A percentile compares a stretch with the other conserved stretches of the same genome.
These are phyloP conservation scores for Odontocolon sp. DNA, from an alignment of 2,888 invertebrate genomes.

Conservation along the genomic window DNA sequence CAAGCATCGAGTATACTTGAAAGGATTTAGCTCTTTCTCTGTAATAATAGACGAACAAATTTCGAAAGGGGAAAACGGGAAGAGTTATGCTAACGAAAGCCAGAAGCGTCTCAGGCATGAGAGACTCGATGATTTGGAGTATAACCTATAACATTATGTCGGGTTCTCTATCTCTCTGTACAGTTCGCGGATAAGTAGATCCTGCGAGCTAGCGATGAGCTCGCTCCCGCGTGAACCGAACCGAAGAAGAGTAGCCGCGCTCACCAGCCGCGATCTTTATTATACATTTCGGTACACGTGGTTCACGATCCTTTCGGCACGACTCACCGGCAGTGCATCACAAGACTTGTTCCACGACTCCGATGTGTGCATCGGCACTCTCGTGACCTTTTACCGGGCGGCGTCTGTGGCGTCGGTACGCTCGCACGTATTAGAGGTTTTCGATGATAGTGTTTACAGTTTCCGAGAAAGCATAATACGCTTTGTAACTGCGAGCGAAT, in stretches of 20 bases:
- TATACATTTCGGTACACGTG: slow-evolving; percentile 52
- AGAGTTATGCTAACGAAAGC: slow-evolving; percentile 13
- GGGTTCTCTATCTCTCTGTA: background rate
- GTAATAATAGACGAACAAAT: slow-evolving; percentile 4
- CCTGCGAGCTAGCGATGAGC: slow-evolving; percentile 7
- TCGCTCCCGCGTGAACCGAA: slow-evolving; percentile 19
- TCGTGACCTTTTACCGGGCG: slow-evolving; percentile 61
- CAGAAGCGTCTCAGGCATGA: slow-evolving; percentile 1
- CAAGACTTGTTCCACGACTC: slow-evolving; percentile 2
- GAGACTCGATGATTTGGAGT: slow-evolving; percentile 10
- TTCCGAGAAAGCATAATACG: slow-evolving; percentile 63
- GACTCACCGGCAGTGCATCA: slow-evolving; percentile 53
- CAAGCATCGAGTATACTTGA: background rate
- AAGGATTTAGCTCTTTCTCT: background rate
- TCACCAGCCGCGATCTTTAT: slow-evolving; percentile 37
- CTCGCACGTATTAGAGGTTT: slow-evolving; percentile 61
- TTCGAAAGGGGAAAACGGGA: slow-evolving; percentile 21
- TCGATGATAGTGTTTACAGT: slow-evolving; percentile 66
- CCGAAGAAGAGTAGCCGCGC: background rate
- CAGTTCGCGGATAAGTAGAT: slow-evolving; percentile 10
- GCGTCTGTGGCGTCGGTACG: slow-evolving; percentile 53
- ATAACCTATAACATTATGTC: slow-evolving; percentile 30
- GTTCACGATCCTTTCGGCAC: slow-evolving; percentile 62
- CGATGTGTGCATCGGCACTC: slow-evolving; percentile 39
- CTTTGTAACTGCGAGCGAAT: slow-evolving; percentile 39